Percentiles rank a stretch among this genome's conserved stretches.
phyloP scores from a whole-genome alignment of 2,888 invertebrate species.

The Helicoverpa assulta region DNA sequence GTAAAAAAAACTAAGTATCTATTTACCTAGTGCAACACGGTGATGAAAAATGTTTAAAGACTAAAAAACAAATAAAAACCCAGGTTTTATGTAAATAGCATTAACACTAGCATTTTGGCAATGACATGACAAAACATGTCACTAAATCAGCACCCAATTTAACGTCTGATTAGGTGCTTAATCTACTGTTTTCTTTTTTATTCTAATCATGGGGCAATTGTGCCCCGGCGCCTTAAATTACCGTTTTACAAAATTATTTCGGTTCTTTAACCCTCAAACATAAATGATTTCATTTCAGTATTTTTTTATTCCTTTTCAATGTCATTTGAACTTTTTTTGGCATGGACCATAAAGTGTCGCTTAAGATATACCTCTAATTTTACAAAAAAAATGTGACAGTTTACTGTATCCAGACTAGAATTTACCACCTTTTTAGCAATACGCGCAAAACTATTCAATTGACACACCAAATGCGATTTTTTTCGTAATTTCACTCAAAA shows the following conservation, averaged over 20 bases:
- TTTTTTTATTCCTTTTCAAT: no score
- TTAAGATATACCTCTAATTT: no score
- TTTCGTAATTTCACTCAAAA: neutral
- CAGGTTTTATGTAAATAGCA: neutral
- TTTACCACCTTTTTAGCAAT: neutral
- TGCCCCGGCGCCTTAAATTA: neutral
- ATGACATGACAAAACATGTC: no score
- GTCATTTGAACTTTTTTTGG: no score
- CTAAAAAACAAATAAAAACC: neutral
- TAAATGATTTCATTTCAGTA: neutral
- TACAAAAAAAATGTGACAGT: no score
- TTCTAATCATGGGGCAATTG: neutral
- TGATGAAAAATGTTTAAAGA: conserved; percentile 6
- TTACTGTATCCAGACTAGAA: no score
- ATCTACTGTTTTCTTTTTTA: neutral
- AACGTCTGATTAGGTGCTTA: neutral
- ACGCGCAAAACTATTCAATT: neutral
- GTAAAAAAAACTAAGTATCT: neutral
- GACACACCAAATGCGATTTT: neutral
- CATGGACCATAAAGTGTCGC: no score
- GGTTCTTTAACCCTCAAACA: neutral
- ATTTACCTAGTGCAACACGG: conserved; percentile 5
- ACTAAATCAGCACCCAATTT: neutral
- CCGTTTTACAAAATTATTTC: neutral
- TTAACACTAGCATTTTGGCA: neutral